These are phyloP conservation scores for Macrophya alboannulata DNA, from an alignment of 2,888 invertebrate species.

Conservation along the genomic window DNA sequence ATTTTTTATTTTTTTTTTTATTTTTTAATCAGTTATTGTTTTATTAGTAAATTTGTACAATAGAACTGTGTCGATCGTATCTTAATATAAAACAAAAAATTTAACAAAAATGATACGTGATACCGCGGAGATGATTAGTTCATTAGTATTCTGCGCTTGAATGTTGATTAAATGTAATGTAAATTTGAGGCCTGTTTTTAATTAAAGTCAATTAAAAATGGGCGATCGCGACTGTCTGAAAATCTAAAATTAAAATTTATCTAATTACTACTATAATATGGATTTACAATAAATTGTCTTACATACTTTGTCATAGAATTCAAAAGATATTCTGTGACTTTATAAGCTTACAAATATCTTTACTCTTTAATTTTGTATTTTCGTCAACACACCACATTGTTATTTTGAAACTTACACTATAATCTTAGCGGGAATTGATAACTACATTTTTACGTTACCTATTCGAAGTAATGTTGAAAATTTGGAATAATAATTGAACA, in stretches of 20 bases:
- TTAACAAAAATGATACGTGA: not conserved
- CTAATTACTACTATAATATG: not conserved
- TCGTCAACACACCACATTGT: not conserved
- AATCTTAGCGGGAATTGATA: not conserved
- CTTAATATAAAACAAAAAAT: not conserved
- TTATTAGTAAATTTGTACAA: slow-evolving; percentile 33
- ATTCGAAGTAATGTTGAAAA: not conserved
- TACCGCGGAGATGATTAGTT: slow-evolving; percentile 7
- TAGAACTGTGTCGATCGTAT: not conserved
- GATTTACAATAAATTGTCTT: no score
- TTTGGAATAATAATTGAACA: not conserved
- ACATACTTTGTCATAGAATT: not conserved
- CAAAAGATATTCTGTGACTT: no score
- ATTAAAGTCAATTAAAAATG: not conserved
- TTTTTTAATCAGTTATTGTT: not conserved
- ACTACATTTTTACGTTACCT: not conserved
- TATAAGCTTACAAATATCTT: no score
- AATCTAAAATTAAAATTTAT: slow-evolving; percentile 11
- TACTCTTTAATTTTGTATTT: not conserved
- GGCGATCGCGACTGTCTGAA: not conserved
- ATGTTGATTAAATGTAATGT: not conserved
- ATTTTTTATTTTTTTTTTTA: not conserved
- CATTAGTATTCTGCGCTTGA: not conserved
- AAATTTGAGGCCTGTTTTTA: not conserved
- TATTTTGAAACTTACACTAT: not conserved